A percentile compares a stretch with the other conserved stretches of the same genome.
Conservation (phyloP, 2,113 vertebrate genomes). For the Chlorodrepanis virens region DNA sequence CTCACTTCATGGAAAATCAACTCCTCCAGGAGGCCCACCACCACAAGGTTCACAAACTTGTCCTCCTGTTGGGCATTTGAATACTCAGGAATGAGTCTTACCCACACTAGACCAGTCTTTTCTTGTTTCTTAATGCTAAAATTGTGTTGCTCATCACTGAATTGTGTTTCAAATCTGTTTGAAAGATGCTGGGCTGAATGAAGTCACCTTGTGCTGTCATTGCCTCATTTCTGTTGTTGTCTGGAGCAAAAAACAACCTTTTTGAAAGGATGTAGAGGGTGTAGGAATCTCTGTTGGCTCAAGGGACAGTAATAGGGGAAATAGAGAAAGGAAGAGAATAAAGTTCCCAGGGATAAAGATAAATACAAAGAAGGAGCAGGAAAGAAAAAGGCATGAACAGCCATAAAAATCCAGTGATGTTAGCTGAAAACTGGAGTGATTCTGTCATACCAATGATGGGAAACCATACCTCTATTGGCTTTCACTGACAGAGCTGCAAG, state of each 20-base stretch:
- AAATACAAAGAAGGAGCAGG: slow-evolving; percentile 45
- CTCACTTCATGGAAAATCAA: neutral
- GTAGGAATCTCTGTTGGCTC: neutral
- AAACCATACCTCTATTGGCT: slow-evolving; percentile 65
- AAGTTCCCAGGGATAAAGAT: slow-evolving; percentile 7
- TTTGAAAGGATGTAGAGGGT: neutral
- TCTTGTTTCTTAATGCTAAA: neutral
- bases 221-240: neutral
- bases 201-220: neutral
- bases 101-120: neutral
- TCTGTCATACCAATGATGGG: slow-evolving; percentile 41
- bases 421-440: slow-evolving; percentile 58
- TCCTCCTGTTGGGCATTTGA: neutral
- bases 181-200: neutral
- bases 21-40: neutral
- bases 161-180: neutral
- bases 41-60: neutral
- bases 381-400: slow-evolving; percentile 32
- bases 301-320: neutral
- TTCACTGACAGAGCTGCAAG: slow-evolving; percentile 63
- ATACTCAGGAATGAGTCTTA: neutral
- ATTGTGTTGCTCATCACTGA: neutral
- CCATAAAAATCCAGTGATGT: slow-evolving; percentile 61
- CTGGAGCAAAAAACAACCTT: neutral
- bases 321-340: neutral